phyloP scores from a whole-genome alignment of 2,113 vertebrate species.

The Hydropotes inermis region DNA sequence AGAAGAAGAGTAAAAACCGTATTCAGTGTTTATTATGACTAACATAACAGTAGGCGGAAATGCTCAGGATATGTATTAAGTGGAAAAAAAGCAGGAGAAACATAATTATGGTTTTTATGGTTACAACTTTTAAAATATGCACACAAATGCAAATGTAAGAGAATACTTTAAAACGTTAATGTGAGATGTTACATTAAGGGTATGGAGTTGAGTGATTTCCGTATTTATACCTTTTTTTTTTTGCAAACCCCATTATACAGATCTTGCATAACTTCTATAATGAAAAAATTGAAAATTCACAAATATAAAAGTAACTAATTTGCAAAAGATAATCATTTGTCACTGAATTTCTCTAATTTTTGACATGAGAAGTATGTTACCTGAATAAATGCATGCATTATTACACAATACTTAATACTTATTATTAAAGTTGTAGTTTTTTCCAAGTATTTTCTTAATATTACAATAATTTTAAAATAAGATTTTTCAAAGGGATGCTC shows the following conservation, averaged over 20 bases:
- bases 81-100: background rate
- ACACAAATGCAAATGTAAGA: background rate
- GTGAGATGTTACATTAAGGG: background rate
- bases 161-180: constrained; percentile 4
- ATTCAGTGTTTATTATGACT: background rate
- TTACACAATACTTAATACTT: too few relatives aligned
- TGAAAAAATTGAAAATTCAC: background rate
- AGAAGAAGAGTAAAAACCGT: background rate
- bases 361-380: background rate
- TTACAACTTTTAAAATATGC: background rate
- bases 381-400: background rate
- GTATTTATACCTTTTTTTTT: background rate
- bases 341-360: background rate
- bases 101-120: background rate
- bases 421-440: background rate
- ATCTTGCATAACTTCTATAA: background rate
- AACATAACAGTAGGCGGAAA: background rate
- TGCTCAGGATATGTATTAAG: background rate
- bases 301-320: background rate
- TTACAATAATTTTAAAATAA: background rate
- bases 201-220: background rate
- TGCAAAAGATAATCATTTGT: background rate
- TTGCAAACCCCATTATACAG: background rate
- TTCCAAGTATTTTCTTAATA: background rate
- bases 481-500: background rate